Base-by-base conservation (phyloP, 2,888 invertebrate species). In the Scaptomyza polygonia region DNA sequence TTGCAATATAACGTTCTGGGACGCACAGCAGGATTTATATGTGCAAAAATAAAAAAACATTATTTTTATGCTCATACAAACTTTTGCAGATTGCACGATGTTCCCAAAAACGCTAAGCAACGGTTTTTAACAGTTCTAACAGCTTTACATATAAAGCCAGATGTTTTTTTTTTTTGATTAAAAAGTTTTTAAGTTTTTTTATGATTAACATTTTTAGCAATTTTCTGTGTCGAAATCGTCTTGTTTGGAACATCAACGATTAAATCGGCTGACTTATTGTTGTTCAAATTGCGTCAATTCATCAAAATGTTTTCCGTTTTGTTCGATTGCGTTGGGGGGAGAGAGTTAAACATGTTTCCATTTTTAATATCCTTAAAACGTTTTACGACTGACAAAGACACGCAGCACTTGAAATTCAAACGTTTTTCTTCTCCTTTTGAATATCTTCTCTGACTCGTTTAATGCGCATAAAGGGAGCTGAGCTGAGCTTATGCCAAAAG, bases 341-440 rank as follows among this genome's bases (percentile, higher is more conserved):
- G 9, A 47, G 53, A 66, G 59, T 66, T 66, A 44, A 62, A 55
- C 67, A 72, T 72, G 77, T 67, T 77, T 79, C 66, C 61, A 45
- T 73, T 81, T 77, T 77, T 77, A 77, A 77, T 77, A 81, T 77
- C 74, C 79, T 64, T 77, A 77, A 77, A 77, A 77, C 82, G 82
- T 77, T 77, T 77, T 77, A 77, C 61, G 77, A 77, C 82, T 81
- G 57, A 54, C 74, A 68, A 49, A 66, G 69, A 72, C 81, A 61
- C 53, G 56, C 56, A 67, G 42, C 61, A 67, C 67, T 76, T 79
- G 80, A 77, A 77, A 71, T 61, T 81, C 82, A 81, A 77, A 77
- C 78, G 81, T 55, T 62, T 42, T 1, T 11, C n/a, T 25, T 9
- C 3, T 25, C 7, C 3, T 4, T 7, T 21, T 48, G 16, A 54